Evolutionary conservation across 2,797 vertebrate genomes (phyloP).

Genomic region (Neosalanx taihuensis): DNA sequence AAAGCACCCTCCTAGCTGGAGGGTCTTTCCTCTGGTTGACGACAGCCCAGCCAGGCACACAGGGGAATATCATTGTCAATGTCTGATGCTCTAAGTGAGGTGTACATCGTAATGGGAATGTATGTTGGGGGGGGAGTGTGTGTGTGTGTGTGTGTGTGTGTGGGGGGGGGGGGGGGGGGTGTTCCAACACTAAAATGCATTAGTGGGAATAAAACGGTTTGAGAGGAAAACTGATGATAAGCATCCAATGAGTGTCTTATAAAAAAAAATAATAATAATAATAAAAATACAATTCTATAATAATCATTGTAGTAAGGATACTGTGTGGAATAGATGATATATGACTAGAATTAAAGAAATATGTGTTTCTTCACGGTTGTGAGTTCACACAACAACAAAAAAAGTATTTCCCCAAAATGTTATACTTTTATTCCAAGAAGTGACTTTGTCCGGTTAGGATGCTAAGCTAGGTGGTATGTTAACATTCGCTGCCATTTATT

Average conservation of each 20-base stretch:
- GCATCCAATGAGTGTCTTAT: background rate
- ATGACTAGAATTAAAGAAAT: too few species aligned
- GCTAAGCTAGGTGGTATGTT: too few species aligned
- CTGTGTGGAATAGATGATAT: too few species aligned
- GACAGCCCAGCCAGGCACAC: background rate
- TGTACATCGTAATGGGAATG: background rate
- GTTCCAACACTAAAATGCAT: background rate
- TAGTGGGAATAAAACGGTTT: background rate
- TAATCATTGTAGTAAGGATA: too few species aligned
- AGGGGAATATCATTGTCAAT: background rate
- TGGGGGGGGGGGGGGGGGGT: background rate
- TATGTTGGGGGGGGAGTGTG: background rate
- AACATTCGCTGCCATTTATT: too few species aligned
- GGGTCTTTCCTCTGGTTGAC: slow-evolving; percentile 39
- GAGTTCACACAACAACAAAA: background rate
- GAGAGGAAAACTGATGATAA: background rate
- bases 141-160: too few species aligned
- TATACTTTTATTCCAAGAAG: too few species aligned
- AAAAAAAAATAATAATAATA: too few species aligned
- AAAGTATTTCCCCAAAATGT: too few species aligned
- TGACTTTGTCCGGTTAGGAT: too few species aligned
- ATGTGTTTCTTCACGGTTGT: too few species aligned
- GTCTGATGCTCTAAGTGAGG: background rate
- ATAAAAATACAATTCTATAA: too few species aligned
- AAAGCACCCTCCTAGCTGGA: slow-evolving; percentile 35